A percentile compares a stretch with the other conserved stretches of the same genome.
These are phyloP conservation scores for Coleophora deauratella DNA, from an alignment of 2,888 invertebrate species.

Conservation along the genomic window DNA sequence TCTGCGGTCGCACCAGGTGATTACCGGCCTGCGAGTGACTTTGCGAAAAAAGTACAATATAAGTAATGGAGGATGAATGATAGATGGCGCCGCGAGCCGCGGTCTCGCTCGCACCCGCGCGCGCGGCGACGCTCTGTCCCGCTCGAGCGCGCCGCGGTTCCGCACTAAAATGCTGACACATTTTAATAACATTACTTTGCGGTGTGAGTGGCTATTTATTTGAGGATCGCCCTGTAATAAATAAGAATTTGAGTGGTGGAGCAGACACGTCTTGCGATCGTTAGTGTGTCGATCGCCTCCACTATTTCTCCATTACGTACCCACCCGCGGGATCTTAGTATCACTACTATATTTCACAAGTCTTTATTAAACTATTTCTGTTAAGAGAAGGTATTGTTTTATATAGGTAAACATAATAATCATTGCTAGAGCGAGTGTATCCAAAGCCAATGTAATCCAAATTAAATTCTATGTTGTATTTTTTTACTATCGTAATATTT, in stretches of 20 bases:
- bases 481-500: too few relatives aligned
- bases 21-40: constrained; percentile 73
- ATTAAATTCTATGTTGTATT: too few relatives aligned
- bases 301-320: constrained; percentile 50
- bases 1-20: constrained; percentile 70
- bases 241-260: constrained; percentile 63
- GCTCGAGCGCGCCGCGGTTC: constrained; percentile 21
- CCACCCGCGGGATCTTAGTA: constrained; percentile 20
- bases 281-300: constrained; percentile 56
- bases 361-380: not conserved
- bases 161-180: constrained; percentile 69
- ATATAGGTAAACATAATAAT: not conserved
- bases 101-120: constrained; percentile 31
- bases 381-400: not conserved
- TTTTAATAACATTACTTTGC: constrained; percentile 72
- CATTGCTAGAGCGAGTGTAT: too few relatives aligned
- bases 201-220: constrained; percentile 68
- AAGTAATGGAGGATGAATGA: constrained; percentile 75
- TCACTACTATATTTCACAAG: constrained; percentile 11
- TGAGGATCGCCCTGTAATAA: constrained; percentile 61
- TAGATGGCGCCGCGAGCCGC: constrained; percentile 58
- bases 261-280: constrained; percentile 55
- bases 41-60: constrained; percentile 73
- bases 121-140: constrained; percentile 28
- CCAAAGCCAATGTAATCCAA: too few relatives aligned